Percentiles rank a stretch among this genome's conserved stretches.
Conservation (phyloP, 1,140 invertebrate genomes). For the Brachionus calyciflorus region DNA sequence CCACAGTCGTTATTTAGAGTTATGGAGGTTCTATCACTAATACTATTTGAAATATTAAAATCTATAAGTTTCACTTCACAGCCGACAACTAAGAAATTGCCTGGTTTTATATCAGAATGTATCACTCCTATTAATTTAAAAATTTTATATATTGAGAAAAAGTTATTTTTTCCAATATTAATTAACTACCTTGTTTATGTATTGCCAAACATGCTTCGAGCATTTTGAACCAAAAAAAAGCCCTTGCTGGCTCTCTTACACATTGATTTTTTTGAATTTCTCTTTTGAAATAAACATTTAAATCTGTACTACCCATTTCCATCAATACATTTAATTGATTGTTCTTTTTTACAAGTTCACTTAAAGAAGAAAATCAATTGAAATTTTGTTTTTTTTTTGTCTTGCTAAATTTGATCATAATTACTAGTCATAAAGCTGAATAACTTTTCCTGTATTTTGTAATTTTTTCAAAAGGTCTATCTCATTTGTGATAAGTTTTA, state of each 20-base stretch:
- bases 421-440: conserved; percentile 84
- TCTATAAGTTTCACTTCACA: conserved; percentile 90
- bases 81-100: conserved; percentile 85
- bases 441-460: conserved; percentile 74
- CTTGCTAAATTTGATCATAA: conserved; percentile 57
- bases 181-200: conserved; percentile 73
- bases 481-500: conserved; percentile 68
- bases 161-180: not conserved
- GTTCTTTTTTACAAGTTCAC: conserved; percentile 61
- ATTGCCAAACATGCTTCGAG: conserved; percentile 82
- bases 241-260: conserved; percentile 67
- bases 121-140: conserved; percentile 71
- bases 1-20: conserved; percentile 74
- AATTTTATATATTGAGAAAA: conserved; percentile 38
- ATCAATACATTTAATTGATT: conserved; percentile 75
- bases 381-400: not conserved
- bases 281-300: conserved; percentile 72
- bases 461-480: conserved; percentile 77
- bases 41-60: conserved; percentile 90
- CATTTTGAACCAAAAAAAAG: conserved; percentile 92
- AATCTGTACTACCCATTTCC: conserved; percentile 86
- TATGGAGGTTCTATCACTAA: conserved; percentile 84
- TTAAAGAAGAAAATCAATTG: conserved; percentile 51
- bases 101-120: conserved; percentile 93
- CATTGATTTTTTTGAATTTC: conserved; percentile 61